A percentile compares a stretch with the other conserved stretches of the same genome.
Conservation (phyloP, 2,888 invertebrate species). For the Orthosia gracilis region DNA sequence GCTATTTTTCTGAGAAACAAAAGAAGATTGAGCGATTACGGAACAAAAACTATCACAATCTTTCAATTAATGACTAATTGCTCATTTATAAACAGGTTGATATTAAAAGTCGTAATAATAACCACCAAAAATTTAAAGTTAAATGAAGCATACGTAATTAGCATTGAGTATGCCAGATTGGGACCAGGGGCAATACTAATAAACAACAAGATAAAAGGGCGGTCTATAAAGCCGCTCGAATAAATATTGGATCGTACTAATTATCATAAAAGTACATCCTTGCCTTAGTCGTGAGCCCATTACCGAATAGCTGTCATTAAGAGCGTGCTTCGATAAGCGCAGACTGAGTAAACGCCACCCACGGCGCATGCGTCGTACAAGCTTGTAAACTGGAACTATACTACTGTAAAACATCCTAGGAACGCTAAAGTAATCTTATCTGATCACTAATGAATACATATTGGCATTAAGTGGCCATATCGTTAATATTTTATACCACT, state of each 20-base stretch:
- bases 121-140: slow-evolving; percentile 71
- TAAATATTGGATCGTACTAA: slow-evolving; percentile 88
- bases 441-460: slow-evolving; percentile 80
- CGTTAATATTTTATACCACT: slow-evolving; percentile 74
- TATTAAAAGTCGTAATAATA: slow-evolving; percentile 59
- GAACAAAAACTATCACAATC: slow-evolving; percentile 22
- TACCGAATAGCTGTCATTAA: slow-evolving; percentile 89
- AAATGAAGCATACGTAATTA: slow-evolving; percentile 79
- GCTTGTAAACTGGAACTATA: slow-evolving; percentile 80
- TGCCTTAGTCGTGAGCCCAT: slow-evolving; percentile 82
- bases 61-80: slow-evolving; percentile 42
- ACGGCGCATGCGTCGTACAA: slow-evolving; percentile 76
- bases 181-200: slow-evolving; percentile 82
- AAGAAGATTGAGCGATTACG: slow-evolving; percentile 45
- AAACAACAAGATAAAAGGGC: slow-evolving; percentile 87
- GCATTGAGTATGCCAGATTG: slow-evolving; percentile 77
- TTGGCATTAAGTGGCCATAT: slow-evolving; percentile 77
- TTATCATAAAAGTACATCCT: slow-evolving; percentile 88
- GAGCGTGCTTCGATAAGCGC: slow-evolving; percentile 78
- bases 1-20: slow-evolving; percentile 56
- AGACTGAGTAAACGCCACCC: slow-evolving; percentile 83
- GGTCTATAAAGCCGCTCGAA: slow-evolving; percentile 81
- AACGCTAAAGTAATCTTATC: slow-evolving; percentile 77
- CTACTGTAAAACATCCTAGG: slow-evolving; percentile 78
- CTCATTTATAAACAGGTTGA: slow-evolving; percentile 49